Evolutionary conservation across 2,888 invertebrate species (phyloP), one percentile per base, ranked within the genome.

Genomic region (Patella caerulea): DNA sequence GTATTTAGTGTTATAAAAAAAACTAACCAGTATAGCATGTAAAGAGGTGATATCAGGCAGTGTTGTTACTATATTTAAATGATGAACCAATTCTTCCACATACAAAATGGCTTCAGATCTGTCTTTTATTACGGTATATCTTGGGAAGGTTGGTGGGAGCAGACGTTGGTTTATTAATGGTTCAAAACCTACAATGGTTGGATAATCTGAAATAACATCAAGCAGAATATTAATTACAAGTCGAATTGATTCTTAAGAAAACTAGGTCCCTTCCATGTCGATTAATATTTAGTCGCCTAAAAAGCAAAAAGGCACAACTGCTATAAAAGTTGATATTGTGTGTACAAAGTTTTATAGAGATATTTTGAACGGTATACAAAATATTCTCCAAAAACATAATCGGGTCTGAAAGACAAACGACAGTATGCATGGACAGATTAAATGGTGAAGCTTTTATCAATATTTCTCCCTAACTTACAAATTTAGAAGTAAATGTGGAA

Each of bases 71-170:
- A 83, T 81, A 73, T 88, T 84, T 19, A 92, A 83, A 80, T 96
- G 94, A 69, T 94, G 94, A n/a, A 97, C 94, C 86, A 98, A 94
- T 89, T 95, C 95, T 87, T 96, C 95, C 88, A 96, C 94, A 91
- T 96, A 96, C 83, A 94, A 93, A 81, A 97, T 91, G 56, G 98
- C 96, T 89, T 96, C 96, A 74, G 93, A 92, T 15, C 89, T 81
- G 53, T 85, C 83, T 65, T 87, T 87, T 73, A 98, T 97, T 92
- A 96, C 96, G 0, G 98, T 97, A 92, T 97, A 98, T 29, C 99
- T 94, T 0, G 99, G 99, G 93, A 99, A 99, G 24, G 99, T 98
- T 0, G 99, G 98, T n/a, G 99, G 99, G 77, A 99, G 93, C 74
- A 98, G 93, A 71, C 98, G 94, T 92, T 98, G 98, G 93, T 99